A percentile compares a stretch with the other conserved stretches of the same genome.
These are phyloP conservation scores for Lithophane semibrunnea DNA, from an alignment of 2,888 invertebrate species.

Conservation along the genomic window DNA sequence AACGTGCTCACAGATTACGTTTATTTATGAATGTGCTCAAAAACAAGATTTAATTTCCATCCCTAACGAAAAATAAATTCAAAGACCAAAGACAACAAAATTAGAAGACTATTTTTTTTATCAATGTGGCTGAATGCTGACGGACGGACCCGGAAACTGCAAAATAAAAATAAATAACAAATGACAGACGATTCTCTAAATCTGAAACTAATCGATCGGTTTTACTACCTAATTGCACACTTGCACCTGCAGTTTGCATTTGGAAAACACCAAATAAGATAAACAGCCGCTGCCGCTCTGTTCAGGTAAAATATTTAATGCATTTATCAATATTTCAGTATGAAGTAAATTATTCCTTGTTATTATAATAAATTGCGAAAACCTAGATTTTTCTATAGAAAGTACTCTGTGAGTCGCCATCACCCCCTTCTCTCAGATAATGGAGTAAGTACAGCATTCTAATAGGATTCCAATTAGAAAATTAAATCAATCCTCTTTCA, in stretches of 20 bases:
- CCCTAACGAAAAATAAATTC: too few species aligned
- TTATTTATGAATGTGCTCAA: too few species aligned
- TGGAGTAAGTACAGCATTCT: not conserved
- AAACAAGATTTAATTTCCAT: too few species aligned
- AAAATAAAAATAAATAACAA: slow-evolving; percentile 35
- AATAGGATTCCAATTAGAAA: slow-evolving; percentile 27
- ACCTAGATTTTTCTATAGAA: not conserved
- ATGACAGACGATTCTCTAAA: slow-evolving; percentile 8
- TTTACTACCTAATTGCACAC: slow-evolving; percentile 10
- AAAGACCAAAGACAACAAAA: slow-evolving; percentile 21
- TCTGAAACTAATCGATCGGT: slow-evolving; percentile 34
- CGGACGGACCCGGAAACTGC: slow-evolving; percentile 26
- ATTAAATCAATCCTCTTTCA: not conserved
- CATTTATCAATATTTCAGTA: not conserved
- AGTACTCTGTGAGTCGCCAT: too few species aligned
- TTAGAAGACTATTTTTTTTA: not conserved
- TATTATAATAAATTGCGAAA: not conserved
- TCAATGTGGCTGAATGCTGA: not conserved
- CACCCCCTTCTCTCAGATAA: not conserved
- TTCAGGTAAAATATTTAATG: slow-evolving; percentile 18
- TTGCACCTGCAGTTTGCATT: slow-evolving; percentile 8
- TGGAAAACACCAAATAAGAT: not conserved
- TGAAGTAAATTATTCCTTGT: not conserved
- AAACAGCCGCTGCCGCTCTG: not conserved
- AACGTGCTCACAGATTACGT: too few species aligned